Evolutionary conservation across 2,113 vertebrate genomes (phyloP).

Genomic region (Aspidoscelis tigris): DNA sequence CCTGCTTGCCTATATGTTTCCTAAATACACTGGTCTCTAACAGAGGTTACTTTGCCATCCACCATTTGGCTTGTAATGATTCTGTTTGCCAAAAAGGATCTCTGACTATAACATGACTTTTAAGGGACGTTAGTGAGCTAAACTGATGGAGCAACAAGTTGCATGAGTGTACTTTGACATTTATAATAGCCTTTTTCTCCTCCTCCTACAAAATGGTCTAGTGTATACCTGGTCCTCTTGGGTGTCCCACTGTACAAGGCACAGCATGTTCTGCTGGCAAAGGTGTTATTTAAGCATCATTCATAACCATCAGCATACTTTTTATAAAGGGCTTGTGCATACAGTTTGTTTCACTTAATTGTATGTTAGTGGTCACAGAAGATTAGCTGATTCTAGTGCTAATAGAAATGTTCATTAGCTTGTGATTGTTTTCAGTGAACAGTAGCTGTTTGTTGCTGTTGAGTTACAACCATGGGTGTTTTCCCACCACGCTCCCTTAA

Average conservation of each 20-base stretch:
- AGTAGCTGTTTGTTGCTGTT: not conserved
- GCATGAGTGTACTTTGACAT: too few relatives aligned
- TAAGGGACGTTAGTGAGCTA: not conserved
- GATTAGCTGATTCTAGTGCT: not conserved
- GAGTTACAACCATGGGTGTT: not conserved
- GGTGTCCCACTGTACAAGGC: too few relatives aligned
- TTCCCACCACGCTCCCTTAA: too few relatives aligned
- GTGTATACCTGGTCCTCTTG: too few relatives aligned
- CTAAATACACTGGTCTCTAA: constrained; percentile 30
- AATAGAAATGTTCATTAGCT: not conserved
- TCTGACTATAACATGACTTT: not conserved
- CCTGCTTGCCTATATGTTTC: not conserved
- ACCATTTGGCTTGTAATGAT: not conserved
- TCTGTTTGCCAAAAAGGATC: not conserved
- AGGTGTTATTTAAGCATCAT: too few relatives aligned
- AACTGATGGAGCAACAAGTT: not conserved
- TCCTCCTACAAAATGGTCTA: too few relatives aligned
- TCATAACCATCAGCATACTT: not conserved
- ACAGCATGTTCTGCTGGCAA: too few relatives aligned
- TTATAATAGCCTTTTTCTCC: too few relatives aligned
- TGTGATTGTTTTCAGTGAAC: not conserved
- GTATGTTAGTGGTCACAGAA: not conserved
- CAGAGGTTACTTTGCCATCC: constrained; percentile 28
- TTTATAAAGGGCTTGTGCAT: not conserved
- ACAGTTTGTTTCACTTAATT: not conserved